Conservation (phyloP, 2,113 vertebrate genomes). For the Erpornis zantholeuca region DNA sequence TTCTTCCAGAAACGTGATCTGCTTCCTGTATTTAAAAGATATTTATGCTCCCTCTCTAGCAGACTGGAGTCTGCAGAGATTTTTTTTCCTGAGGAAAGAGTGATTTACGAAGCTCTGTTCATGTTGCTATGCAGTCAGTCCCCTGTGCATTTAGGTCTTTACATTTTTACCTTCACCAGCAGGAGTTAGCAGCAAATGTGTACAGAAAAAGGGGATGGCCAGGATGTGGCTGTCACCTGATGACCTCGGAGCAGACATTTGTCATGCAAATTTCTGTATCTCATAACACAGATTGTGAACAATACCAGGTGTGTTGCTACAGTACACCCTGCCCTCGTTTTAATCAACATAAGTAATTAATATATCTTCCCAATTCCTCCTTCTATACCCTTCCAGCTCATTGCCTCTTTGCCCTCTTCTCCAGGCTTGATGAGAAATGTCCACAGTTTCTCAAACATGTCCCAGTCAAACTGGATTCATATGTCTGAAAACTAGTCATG, state of each 20-base stretch:
- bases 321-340: neutral
- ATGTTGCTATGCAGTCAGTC: neutral
- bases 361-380: neutral
- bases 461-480: neutral
- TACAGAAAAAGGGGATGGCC: neutral
- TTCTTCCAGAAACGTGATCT: neutral
- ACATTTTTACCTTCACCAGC: neutral
- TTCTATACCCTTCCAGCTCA: neutral
- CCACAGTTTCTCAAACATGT: neutral
- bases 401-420: neutral
- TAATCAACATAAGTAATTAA: neutral
- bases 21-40: slow-evolving; percentile 21
- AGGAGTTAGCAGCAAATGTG: neutral
- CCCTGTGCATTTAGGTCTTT: neutral
- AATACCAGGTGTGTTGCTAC: neutral
- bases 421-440: neutral
- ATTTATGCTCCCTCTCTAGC: neutral
- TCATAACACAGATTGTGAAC: neutral
- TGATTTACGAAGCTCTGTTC: slow-evolving; percentile 12
- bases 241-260: neutral
- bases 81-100: neutral
- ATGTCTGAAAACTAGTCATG: neutral
- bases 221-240: neutral
- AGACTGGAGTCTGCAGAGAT: neutral
- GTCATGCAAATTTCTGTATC: neutral